Evolutionary conservation across 2,888 invertebrate genomes (phyloP).

Genomic region (Crepidodera aurea): DNA sequence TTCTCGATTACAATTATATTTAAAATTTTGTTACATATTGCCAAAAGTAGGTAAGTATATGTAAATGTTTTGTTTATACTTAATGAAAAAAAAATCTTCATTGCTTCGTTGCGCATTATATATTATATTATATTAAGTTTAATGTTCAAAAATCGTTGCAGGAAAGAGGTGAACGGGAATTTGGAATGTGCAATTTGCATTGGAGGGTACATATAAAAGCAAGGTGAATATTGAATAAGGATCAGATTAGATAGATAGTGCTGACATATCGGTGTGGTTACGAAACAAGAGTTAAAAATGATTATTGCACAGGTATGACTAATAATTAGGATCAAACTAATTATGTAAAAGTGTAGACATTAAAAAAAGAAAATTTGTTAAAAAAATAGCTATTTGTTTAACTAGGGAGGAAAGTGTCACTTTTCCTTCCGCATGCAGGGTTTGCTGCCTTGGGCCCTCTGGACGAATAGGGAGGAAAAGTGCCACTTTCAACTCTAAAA

Average conservation of each 20-base stretch:
- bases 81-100: conserved; percentile 6
- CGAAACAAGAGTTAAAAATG: background rate
- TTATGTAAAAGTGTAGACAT: background rate
- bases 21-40: background rate
- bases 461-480: too few relatives aligned
- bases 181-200: conserved; percentile 9
- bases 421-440: background rate
- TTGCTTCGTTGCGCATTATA: conserved; percentile 13
- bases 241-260: conserved; percentile 12
- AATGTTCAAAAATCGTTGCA: background rate
- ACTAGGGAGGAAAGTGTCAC: background rate
- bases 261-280: conserved; percentile 5
- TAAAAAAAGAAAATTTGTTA: background rate
- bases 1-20: background rate
- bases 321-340: background rate
- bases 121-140: background rate
- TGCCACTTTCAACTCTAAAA: too few relatives aligned
- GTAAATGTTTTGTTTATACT: background rate
- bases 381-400: background rate
- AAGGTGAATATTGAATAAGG: conserved; percentile 5
- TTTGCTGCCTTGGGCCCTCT: background rate
- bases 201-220: conserved; percentile 10
- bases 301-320: conserved; percentile 22
- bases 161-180: conserved; percentile 6
- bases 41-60: conserved; percentile 14